These are phyloP conservation scores for Sphaerophoria rueppellii DNA, from an alignment of 2,888 invertebrate species.

Conservation along the genomic window DNA sequence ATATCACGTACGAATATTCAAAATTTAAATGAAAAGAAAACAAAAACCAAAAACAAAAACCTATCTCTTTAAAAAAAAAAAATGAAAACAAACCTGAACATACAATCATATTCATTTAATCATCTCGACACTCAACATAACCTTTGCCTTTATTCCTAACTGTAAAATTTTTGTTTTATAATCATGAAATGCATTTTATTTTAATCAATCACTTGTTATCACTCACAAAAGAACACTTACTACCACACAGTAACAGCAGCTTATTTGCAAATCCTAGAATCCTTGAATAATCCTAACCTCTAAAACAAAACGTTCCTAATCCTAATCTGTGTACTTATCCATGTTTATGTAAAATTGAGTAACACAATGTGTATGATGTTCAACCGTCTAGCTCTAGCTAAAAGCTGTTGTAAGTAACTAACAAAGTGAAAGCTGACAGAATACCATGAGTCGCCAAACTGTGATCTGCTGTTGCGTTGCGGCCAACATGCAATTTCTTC, in stretches of 20 bases:
- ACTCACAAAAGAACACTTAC: conserved; percentile 45
- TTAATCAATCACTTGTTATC: conserved; percentile 38
- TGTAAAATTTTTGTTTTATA: conserved; percentile 48
- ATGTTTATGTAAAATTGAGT: conserved; percentile 56
- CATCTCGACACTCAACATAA: conserved; percentile 41
- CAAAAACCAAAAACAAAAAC: conserved; percentile 50
- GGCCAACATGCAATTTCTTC: conserved; percentile 15
- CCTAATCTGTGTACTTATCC: conserved; percentile 50
- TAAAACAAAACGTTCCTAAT: conserved; percentile 11
- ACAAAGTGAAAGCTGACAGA: conserved; percentile 27
- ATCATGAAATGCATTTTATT: conserved; percentile 34
- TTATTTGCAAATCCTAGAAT: conserved; percentile 53
- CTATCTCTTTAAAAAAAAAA: conserved; percentile 11
- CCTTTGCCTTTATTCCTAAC: conserved; percentile 44
- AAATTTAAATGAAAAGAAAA: conserved; percentile 55
- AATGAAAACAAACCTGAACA: conserved; percentile 55
- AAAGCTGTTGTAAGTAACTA: conserved; percentile 69
- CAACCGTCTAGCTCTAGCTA: conserved; percentile 31
- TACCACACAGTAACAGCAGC: conserved; percentile 65
- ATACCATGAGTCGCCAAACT: conserved; percentile 37
- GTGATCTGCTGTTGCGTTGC: conserved; percentile 49
- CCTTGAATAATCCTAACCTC: conserved; percentile 21
- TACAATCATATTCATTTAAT: conserved; percentile 50
- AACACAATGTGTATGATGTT: conserved; percentile 51
- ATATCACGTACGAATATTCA: conserved; percentile 88